Evolutionary conservation across 1,140 invertebrate species (phyloP).

Genomic region (Phthorimaea operculella): DNA sequence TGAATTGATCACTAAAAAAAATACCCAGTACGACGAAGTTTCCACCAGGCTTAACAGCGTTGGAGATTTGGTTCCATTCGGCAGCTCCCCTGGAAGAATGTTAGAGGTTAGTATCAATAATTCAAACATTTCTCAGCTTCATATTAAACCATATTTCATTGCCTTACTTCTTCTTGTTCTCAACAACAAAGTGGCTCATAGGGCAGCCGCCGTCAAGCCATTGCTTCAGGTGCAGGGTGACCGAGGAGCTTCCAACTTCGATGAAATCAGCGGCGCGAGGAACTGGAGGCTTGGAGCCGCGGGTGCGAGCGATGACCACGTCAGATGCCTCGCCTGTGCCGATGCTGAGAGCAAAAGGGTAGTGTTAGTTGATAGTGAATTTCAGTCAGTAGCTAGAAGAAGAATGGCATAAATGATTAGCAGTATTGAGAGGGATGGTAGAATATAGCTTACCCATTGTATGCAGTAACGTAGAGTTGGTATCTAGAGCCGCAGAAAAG

Average conservation of each 20-base stretch:
- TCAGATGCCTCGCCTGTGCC: constrained; percentile 89
- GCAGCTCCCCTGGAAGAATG: constrained; percentile 74
- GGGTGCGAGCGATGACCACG: constrained; percentile 86
- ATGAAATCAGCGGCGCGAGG: constrained; percentile 90
- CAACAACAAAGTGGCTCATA: constrained; percentile 95
- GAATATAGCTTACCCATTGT: constrained; percentile 82
- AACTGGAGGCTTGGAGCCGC: constrained; percentile 89
- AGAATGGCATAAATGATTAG: too few species aligned
- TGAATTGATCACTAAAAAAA: too few species aligned
- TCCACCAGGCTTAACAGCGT: constrained; percentile 89
- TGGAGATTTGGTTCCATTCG: constrained; percentile 94
- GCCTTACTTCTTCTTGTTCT: constrained; percentile 94
- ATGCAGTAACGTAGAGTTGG: constrained; percentile 91
- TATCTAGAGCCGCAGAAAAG: constrained; percentile 91
- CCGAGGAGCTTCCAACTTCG: constrained; percentile 90
- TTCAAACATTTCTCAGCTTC: too few species aligned
- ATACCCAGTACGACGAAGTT: constrained; percentile 85
- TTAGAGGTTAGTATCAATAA: too few species aligned
- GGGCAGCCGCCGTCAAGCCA: constrained; percentile 97
- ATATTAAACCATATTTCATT: too few species aligned
- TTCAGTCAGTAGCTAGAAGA: too few species aligned
- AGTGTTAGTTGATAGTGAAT: constrained; percentile 7
- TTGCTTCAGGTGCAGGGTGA: constrained; percentile 89
- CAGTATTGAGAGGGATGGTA: too few species aligned
- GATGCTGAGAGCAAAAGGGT: constrained; percentile 74